Base-by-base conservation (phyloP, 2,888 invertebrate genomes). In the Acleris emargana region DNA sequence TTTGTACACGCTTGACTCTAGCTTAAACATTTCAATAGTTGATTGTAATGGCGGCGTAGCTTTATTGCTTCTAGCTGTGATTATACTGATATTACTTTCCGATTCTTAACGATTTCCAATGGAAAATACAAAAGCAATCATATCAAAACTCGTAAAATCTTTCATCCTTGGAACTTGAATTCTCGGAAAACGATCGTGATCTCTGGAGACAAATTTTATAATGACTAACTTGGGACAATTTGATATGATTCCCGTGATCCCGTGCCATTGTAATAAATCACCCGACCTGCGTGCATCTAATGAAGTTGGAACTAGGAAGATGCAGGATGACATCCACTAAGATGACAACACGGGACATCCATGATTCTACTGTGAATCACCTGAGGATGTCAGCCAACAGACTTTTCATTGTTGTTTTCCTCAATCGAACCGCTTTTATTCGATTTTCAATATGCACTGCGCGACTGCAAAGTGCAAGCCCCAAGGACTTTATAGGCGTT, bases 401-500 rank as follows among this genome's bases (percentile, higher is more conserved):
- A 9, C 20, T n/a, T 53, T 52, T 20, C 45, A 53, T 53, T 53
- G 28, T 28, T 9, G 20, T 60, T 52, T 60, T 62, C 42, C 54
- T 50, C 22, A 49, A 43, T 18, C 18, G 32, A 17, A 16, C 42
- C 17, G 5, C 28, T 50, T 16, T 50, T 28, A 50, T 62, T 51
- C 25, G 42, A 59, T 42, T 22, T 58, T 22, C 20, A 49, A 4
- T 49, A 38, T 50, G 22, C 50, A 38, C 16, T 32, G 22, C 32
- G 47, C 9, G 55, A 42, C 20, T 43, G 55, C 22, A 55, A 6
- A 42, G 16, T 43, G 55, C 22, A 55, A 6, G 55, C 22, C 9
- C 20, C 55, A 55, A 55, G 25, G 55, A 25, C 55, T 9, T 32
- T 4, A 38, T 9, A 55, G 55, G 20, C 43, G 11, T 9, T 55